Conservation (phyloP, 2,113 vertebrate genomes). For the Eubucco bourcierii region DNA sequence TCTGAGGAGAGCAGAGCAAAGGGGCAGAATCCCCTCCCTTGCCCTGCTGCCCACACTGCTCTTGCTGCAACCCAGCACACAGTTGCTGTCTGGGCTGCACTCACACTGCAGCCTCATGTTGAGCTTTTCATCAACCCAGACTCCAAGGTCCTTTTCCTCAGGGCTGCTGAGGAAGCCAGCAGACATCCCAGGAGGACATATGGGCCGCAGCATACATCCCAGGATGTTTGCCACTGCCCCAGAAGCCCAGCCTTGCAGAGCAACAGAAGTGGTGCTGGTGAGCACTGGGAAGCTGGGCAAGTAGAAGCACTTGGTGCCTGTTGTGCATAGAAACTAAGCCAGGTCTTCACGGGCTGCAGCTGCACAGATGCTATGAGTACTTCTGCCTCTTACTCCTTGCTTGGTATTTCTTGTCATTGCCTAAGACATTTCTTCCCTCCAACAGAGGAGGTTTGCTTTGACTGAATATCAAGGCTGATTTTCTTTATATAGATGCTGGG, state of each 20-base stretch:
- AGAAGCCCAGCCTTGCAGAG: accelerated
- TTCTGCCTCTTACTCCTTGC: background rate
- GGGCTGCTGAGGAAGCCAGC: no score
- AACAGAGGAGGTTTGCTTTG: background rate
- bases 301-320: background rate
- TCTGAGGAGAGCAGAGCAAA: no score
- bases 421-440: background rate
- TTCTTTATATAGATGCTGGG: background rate
- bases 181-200: no score
- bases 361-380: background rate
- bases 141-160: no score
- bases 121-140: no score
- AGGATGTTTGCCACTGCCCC: background rate
- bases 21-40: no score
- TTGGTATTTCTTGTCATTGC: background rate
- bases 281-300: background rate
- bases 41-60: no score
- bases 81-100: no score
- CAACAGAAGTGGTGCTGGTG: background rate
- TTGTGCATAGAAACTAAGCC: accelerated
- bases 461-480: no score
- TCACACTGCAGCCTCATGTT: no score
- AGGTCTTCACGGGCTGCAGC: background rate
- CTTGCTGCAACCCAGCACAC: no score
- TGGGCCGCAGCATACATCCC: background rate